Percentiles rank a stretch among this genome's conserved stretches.
These are phyloP conservation scores for Henicopernis longicauda DNA, from an alignment of 2,113 vertebrate genomes.

Conservation along the genomic window DNA sequence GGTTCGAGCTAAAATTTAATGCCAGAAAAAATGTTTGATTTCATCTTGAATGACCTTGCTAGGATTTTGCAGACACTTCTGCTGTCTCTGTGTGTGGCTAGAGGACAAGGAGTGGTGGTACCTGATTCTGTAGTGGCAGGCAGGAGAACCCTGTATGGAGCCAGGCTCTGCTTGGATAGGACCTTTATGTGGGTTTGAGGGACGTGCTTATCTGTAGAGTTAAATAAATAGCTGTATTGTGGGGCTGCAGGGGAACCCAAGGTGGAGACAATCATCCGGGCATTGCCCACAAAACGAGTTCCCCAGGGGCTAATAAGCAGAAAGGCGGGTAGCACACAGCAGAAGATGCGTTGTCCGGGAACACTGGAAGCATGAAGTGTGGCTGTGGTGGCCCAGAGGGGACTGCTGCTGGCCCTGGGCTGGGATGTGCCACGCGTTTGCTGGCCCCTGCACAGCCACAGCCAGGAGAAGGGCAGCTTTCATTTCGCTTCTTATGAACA, in stretches of 20 bases:
- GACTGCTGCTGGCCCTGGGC: not conserved
- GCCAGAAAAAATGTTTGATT: not conserved
- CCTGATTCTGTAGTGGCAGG: not conserved
- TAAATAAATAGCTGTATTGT: not conserved
- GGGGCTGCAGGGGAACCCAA: not conserved
- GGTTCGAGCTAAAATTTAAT: not conserved
- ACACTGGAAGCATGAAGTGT: not conserved
- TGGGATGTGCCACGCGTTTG: rapidly evolving
- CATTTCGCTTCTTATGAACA: not conserved
- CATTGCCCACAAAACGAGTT: not conserved
- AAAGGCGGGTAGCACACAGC: not conserved
- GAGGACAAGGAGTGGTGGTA: not conserved
- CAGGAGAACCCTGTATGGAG: not conserved
- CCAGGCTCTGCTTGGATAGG: not conserved
- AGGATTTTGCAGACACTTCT: not conserved
- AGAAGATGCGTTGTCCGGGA: not conserved
- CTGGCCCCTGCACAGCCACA: not conserved
- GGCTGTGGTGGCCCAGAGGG: not conserved
- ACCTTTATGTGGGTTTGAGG: not conserved
- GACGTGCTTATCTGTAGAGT: not conserved
- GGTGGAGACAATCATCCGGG: not conserved
- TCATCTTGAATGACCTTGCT: not conserved
- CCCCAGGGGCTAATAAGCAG: rapidly evolving
- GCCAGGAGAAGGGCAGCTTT: not conserved
- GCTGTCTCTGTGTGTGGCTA: not conserved